phyloP scores from a whole-genome alignment of 2,888 invertebrate genomes.

The Drosophila suboccidentalis region DNA sequence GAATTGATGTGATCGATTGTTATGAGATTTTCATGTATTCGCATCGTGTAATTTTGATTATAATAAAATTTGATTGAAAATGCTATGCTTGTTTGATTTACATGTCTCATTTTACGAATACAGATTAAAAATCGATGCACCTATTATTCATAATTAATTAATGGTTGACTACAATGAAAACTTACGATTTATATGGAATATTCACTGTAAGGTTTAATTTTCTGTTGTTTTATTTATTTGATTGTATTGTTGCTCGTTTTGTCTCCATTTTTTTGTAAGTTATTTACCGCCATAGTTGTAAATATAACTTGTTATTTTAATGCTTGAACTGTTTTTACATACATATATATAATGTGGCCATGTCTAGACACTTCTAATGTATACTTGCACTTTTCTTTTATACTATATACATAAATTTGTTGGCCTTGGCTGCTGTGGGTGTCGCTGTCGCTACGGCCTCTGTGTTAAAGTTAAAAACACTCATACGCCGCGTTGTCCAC shows the following conservation, averaged over 20 bases:
- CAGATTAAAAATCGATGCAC: background rate
- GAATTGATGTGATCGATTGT: background rate
- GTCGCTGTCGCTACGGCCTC: conserved; percentile 24
- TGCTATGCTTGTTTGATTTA: background rate
- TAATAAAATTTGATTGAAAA: background rate
- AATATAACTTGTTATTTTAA: conserved; percentile 39
- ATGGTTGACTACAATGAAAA: background rate
- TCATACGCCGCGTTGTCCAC: conserved; percentile 62
- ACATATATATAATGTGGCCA: conserved; percentile 42
- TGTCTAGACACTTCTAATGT: conserved; percentile 73
- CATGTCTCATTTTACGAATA: background rate
- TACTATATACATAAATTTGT: conserved; percentile 48
- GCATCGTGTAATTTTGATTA: background rate
- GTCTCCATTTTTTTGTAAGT: conserved; percentile 16
- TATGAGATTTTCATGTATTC: background rate
- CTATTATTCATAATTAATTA: background rate
- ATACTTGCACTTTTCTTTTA: conserved; percentile 40
- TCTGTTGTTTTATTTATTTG: conserved; percentile 1
- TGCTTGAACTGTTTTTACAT: conserved; percentile 35
- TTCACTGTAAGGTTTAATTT: background rate
- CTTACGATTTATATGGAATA: background rate
- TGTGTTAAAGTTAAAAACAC: conserved; percentile 65
- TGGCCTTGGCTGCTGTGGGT: conserved; percentile 38
- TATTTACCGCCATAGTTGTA: conserved; percentile 15
- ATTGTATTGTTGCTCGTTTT: conserved; percentile 2